Evolutionary conservation across 2,797 vertebrate genomes (phyloP), one percentile per base, ranked within the genome.

Genomic region (Eleutherodactylus coqui): DNA sequence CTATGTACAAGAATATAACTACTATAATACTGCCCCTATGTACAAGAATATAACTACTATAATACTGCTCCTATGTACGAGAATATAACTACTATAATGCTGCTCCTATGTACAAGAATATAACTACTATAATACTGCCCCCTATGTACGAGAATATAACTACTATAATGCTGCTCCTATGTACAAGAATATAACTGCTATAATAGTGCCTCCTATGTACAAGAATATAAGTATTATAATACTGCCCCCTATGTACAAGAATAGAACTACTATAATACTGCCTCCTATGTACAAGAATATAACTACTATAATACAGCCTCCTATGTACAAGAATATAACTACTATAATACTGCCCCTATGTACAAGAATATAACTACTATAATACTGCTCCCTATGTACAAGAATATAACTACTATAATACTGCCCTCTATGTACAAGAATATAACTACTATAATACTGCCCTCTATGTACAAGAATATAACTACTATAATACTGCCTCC

Each of bases 371-470:
- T 21, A 72, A 36, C 45, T 62, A 62, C 58, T 62, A 62, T 62
- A 62, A 62, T 62, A 32, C 58, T 62, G 27, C 58, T 32, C 58
- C 58, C n/a, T 62, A 62, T 62, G 13, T 62, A 62, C 27, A 62
- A 62, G 58, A 62, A 29, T 62, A 62, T 62, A 62, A 62, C 58
- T 62, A 62, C 58, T 62, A 62, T 62, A 62, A 32, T 62, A 62
- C 58, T 32, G n/a, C n/a, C 27, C 6, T 27, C 58, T 62, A 62
- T 62, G 4, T 62, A 62, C 27, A 62, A 62, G 58, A 62, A 29
- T 62, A 62, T 62, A 62, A 62, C 58, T 62, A 62, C 58, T 62
- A 62, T 60, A 62, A n/a, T 62, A 62, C 58, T 62, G 27, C 53
- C 9, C 53, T n/a, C 53, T 62, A 62, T 62, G 13, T 62, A 62